Evolutionary conservation across 2,113 vertebrate genomes (phyloP), one percentile per base, ranked within the genome.

Genomic region (Illadopsis cleaveri): DNA sequence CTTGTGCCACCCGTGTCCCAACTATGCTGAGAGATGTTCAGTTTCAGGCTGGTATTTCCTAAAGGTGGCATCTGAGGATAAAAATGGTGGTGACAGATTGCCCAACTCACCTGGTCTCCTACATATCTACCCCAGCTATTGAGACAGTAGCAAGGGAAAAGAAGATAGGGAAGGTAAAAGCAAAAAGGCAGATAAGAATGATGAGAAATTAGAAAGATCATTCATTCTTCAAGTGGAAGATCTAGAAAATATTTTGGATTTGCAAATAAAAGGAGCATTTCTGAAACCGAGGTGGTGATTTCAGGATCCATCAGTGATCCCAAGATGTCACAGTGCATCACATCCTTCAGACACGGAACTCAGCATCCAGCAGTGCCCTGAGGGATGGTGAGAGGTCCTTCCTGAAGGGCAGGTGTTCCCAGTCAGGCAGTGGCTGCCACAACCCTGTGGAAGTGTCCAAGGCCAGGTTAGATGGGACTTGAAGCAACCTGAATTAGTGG

Each of bases 331-430:
- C 27, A 18, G 22, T 37, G 51, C 40, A 42, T 47, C 8, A 4
- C 12, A 31, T 42, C 62, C 68, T 71, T 37, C 53, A 42, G 62
- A 6, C n/a, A 31, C 30, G 24, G 47, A 21, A 40, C 56, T 61
- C 42, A 27, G 50, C 1, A 2, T 8, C 54, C 0, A 0, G 44
- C 2, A 0, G 38, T 69, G 38, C 15, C 13, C 61, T 28, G 19
- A 35, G 15, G 53, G 27, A 37, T 1, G 5, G 16, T 5, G 37
- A 51, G 30, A 68, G 42, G 25, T 21, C 56, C 40, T 65, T 28
- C 28, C 40, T 51, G n/a, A 58, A 16, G 38, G 45, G 9, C 0
- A 2, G 42, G 14, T 57, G 71, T 27, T 70, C 35, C 48, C 58
- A 11, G 3, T 8, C 12, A 0, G 4, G 25, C 50, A 73, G 56